These are phyloP conservation scores for Sebastes elongatus DNA, from an alignment of 2,797 vertebrate genomes.

Conservation along the genomic window DNA sequence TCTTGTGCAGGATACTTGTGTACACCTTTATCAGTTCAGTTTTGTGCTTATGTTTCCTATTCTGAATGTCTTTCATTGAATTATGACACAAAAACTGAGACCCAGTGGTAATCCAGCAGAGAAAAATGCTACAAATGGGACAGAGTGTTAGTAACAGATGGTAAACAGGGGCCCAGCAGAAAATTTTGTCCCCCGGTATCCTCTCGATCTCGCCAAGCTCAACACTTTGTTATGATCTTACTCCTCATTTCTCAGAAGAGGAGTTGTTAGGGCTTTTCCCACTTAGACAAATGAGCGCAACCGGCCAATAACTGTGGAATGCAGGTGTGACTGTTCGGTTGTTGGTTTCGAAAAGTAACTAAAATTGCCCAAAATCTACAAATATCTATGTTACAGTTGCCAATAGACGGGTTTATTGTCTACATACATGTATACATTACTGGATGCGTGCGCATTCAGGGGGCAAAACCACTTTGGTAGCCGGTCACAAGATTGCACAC, in stretches of 20 bases:
- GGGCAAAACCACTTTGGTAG: too few species aligned
- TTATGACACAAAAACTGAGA: rapidly evolving
- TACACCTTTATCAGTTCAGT: background rate
- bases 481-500: too few species aligned
- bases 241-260: background rate
- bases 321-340: background rate
- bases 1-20: background rate
- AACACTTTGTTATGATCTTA: background rate
- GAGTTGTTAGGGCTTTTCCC: background rate
- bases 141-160: background rate
- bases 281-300: background rate
- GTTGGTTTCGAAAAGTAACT: background rate
- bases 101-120: background rate
- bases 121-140: background rate
- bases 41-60: background rate
- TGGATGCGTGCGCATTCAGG: too few species aligned
- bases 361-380: background rate
- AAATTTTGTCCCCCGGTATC: background rate
- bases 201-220: background rate
- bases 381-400: background rate
- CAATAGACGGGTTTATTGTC: too few species aligned
- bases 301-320: too few species aligned
- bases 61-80: background rate
- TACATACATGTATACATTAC: too few species aligned
- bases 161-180: background rate